Evolutionary conservation across 2,888 invertebrate genomes (phyloP), one percentile per base, ranked within the genome.

Genomic region (Callyntrura guangdongensis): DNA sequence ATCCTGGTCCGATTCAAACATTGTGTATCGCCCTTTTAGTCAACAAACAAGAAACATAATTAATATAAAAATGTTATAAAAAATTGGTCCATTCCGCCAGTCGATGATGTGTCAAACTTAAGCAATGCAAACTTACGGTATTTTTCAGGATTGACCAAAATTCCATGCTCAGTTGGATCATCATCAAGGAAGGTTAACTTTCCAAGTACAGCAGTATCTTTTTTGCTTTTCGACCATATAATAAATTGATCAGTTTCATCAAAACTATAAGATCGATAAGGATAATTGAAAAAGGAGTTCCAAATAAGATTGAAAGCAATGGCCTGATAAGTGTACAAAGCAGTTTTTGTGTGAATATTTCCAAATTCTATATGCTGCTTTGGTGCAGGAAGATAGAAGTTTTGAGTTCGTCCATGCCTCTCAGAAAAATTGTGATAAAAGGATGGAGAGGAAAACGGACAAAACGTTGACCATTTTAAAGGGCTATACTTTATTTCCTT

Each of bases 241-340:
- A 14, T 49, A 25, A 92, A 89, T 0, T 88, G 84, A 22, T 92
- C 91, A n/a, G 22, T 81, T 0, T 67, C 74, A 5, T 22, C 22
- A 11, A 72, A 87, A 6, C 88, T 86, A n/a, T 85, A 91, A 0
- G 61, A 47, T 9, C 79, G 49, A 53, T 61, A 22, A 0, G 77
- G 59, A 22, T 45, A 25, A 22, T 86, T 61, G n/a, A 90, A 88
- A 17, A 90, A 92, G 0, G 81, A 53, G 3, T 53, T 81, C 85
- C 91, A 92, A n/a, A 91, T 49, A 14, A 92, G 12, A 6, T 86
- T 81, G 53, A 90, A 93, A 8, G 74, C 36, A 0, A 87, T 72
- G n/a, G 89, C 93, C 89, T 92, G 92, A 61, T 79, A 92, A 0
- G 90, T 82, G 79, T 87, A 81, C 0, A 93, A 74, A 4, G 47